Evolutionary conservation across 1,140 invertebrate genomes (phyloP).

Genomic region (Saxidomus purpurata): DNA sequence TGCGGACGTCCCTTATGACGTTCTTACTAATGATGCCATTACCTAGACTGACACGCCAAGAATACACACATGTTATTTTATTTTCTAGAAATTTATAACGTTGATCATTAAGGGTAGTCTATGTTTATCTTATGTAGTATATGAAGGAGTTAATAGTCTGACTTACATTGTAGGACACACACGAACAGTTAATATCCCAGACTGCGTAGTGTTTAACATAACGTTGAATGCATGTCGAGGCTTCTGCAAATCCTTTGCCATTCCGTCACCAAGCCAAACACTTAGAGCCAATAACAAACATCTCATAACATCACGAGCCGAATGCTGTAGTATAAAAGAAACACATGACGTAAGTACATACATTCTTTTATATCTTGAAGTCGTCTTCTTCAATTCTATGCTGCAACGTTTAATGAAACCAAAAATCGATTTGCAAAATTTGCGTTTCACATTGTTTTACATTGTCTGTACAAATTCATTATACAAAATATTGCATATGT

Average conservation of each 20-base stretch:
- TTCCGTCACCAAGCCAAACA: constrained; percentile 89
- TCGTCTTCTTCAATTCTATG: not conserved
- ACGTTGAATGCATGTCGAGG: constrained; percentile 95
- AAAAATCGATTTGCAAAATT: not conserved
- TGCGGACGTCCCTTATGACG: too few species aligned
- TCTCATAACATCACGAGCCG: constrained; percentile 93
- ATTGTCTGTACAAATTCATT: not conserved
- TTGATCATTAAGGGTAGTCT: too few species aligned
- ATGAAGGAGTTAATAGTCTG: too few species aligned
- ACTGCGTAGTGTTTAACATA: constrained; percentile 94
- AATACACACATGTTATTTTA: too few species aligned
- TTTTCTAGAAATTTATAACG: too few species aligned
- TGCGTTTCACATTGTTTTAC: not conserved
- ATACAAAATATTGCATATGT: too few species aligned
- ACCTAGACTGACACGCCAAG: too few species aligned
- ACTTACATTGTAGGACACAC: constrained; percentile 90
- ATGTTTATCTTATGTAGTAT: too few species aligned
- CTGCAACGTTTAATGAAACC: not conserved
- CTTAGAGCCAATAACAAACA: constrained; percentile 89
- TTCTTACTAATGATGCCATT: too few species aligned
- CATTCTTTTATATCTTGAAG: not conserved
- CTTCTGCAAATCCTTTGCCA: constrained; percentile 94
- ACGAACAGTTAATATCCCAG: constrained; percentile 92
- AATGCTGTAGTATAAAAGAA: constrained; percentile 96
- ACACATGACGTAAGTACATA: constrained; percentile 91